Base-by-base conservation (phyloP, 1,140 invertebrate species). In the Eueides isabella region DNA sequence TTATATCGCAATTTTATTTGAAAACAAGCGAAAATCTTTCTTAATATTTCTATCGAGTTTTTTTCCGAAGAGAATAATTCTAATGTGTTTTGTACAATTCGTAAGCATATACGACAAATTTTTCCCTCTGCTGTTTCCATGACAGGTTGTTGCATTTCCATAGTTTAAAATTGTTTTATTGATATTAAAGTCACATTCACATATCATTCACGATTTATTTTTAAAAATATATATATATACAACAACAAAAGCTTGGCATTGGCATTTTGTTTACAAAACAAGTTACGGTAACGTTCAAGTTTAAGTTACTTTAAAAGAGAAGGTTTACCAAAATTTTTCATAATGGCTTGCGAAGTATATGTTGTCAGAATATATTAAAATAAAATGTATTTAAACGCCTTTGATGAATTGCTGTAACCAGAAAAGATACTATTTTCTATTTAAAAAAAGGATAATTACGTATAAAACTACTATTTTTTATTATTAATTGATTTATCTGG, bases 21-120 rank as follows among this genome's bases (percentile, higher is more conserved):
- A 75, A 89, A 90, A 85, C 91, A 92, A 33, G 70, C 5, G 67
- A 78, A 78, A 61, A 91, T 82, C 75, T 85, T 91, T 14, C 82
- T 70, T 38, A 85, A 63, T 77, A 89, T 80, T 19, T 78, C 71
- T 68, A 79, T 83, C 35, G 87, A 84, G 75, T 80, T 69, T 64
- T 79, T 63, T 19, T 74, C 66, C 33, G 80, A 41, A 35, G 71
- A 78, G 77, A 85, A 84, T 31, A 90, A 78, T 75, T 82, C 44
- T 23, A 67, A 74, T 14, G 65, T 48, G n/a, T 81, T 62, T 75
- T 80, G 35, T 55, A 65, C 73, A 62, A 65, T 75, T 55, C 74
- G 61, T 44, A 89, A 78, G 79, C 90, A 92, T 78, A 92, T 85
- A 76, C 86, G 71, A 67, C 90, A 92, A 7, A 81, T 73, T 62